A percentile compares a stretch with the other conserved stretches of the same genome.
Conservation (phyloP, 2,113 vertebrate genomes). For the Epinephelus moara region DNA sequence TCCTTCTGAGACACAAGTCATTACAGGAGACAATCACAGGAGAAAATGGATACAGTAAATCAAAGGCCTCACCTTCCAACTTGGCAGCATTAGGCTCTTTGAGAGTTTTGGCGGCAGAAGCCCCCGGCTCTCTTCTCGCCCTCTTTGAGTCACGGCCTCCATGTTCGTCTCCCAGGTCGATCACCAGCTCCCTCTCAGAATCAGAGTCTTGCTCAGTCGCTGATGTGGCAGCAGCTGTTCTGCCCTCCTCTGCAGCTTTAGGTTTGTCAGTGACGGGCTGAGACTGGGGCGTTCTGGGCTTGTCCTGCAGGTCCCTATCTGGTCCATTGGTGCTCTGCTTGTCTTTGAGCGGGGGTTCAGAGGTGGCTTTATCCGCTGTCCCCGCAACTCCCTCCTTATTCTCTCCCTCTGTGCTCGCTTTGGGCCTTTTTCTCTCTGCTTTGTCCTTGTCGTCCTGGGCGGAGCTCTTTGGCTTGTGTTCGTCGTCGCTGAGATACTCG, state of each 20-base stretch:
- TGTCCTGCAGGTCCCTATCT: constrained; percentile 90
- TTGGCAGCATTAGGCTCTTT: constrained; percentile 89
- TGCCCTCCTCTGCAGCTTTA: constrained; percentile 90
- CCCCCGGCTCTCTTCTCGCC: constrained; percentile 87
- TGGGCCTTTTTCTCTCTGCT: constrained; percentile 81
- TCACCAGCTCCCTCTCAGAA: constrained; percentile 97
- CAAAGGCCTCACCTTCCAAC: constrained; percentile 86
- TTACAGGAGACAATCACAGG: background rate
- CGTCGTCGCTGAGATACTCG: constrained; percentile 93
- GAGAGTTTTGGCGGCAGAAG: constrained; percentile 56
- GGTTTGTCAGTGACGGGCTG: constrained; percentile 86
- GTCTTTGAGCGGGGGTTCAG: constrained; percentile 85
- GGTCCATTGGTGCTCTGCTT: constrained; percentile 82
- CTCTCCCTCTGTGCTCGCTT: constrained; percentile 83
- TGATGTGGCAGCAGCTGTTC: constrained; percentile 73
- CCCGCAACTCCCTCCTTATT: constrained; percentile 85
- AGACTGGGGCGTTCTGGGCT: constrained; percentile 84
- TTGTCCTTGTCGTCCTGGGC: constrained; percentile 89
- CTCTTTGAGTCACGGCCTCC: constrained; percentile 91
- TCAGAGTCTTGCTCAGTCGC: constrained; percentile 92
- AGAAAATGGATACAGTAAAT: background rate
- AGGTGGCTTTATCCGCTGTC: constrained; percentile 83
- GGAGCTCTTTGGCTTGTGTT: constrained; percentile 92
- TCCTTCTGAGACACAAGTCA: background rate
- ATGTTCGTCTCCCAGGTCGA: constrained; percentile 95